Conservation (phyloP, 2,797 vertebrate genomes). For the Anabacerthia variegaticeps region DNA sequence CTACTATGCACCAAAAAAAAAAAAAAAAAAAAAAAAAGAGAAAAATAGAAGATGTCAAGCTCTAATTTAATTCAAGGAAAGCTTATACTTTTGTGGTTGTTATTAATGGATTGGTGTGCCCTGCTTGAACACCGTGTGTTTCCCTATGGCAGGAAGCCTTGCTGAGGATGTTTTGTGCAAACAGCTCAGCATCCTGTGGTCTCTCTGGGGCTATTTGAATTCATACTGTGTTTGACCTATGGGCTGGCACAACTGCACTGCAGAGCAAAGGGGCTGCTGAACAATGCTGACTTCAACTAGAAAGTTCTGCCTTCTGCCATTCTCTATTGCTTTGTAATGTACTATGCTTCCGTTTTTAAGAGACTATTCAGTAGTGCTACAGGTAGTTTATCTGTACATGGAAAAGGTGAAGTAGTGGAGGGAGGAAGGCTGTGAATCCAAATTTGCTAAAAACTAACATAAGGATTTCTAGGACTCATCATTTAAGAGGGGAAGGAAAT, state of each 20-base stretch:
- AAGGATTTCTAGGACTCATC: not conserved
- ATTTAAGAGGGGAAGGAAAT: not conserved
- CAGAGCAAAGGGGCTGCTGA: not conserved
- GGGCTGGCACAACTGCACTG: not conserved
- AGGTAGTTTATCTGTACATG: not conserved
- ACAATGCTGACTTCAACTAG: not conserved
- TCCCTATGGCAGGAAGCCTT: not conserved
- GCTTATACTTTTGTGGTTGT: not conserved
- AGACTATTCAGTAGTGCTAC: not conserved
- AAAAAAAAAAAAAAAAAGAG: not conserved
- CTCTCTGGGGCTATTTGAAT: not conserved
- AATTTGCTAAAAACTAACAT: not conserved
- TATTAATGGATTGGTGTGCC: not conserved
- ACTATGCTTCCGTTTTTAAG: not conserved
- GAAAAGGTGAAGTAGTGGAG: not conserved
- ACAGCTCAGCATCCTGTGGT: not conserved
- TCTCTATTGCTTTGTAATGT: not conserved
- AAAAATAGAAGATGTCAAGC: not conserved
- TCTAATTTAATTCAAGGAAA: not conserved
- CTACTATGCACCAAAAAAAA: too few relatives aligned
- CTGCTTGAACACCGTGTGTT: not conserved
- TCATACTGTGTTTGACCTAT: slow-evolving; percentile 49
- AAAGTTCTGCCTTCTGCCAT: not conserved
- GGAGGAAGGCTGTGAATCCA: not conserved
- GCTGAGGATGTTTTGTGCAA: not conserved